These are phyloP conservation scores for Drosophila parvula DNA, from an alignment of 1,140 invertebrate species.

Conservation along the genomic window DNA sequence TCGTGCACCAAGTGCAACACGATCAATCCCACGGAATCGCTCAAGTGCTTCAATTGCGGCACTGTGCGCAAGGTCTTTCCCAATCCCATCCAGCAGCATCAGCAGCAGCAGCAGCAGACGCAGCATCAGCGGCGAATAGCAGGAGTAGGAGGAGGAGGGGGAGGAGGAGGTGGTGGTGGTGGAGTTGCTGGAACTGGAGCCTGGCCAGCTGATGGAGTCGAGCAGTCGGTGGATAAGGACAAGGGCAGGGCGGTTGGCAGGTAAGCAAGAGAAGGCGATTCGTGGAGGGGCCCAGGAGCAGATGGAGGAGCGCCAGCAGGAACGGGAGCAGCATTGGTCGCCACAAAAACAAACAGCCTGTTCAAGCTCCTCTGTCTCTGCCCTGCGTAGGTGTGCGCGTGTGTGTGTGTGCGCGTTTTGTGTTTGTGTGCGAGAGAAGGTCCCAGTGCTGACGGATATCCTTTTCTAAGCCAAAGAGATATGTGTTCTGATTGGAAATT, in stretches of 20 bases:
- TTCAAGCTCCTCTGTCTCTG: slow-evolving; percentile 10
- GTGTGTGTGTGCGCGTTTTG: slow-evolving; percentile 11
- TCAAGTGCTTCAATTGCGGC: slow-evolving; percentile 92
- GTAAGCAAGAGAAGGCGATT: slow-evolving; percentile 4
- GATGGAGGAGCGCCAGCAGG: slow-evolving; percentile 12
- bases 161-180: slow-evolving; percentile 3
- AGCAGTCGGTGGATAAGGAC: slow-evolving; percentile 15
- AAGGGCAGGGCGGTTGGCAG: slow-evolving; percentile 34
- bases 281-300: slow-evolving; percentile 9
- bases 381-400: slow-evolving; percentile 8
- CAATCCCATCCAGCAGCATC: slow-evolving; percentile 54
- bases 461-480: slow-evolving; percentile 3
- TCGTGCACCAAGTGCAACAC: slow-evolving; percentile 93
- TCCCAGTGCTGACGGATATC: slow-evolving; percentile 15
- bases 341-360: slow-evolving; percentile 42
- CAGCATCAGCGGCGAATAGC: slow-evolving; percentile 40
- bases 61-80: slow-evolving; percentile 85
- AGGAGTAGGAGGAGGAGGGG: slow-evolving; percentile 27
- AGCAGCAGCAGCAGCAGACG: slow-evolving; percentile 32
- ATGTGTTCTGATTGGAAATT: background rate
- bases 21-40: slow-evolving; percentile 93
- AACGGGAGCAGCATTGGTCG: slow-evolving; percentile 20
- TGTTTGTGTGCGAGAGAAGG: slow-evolving; percentile 8
- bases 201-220: slow-evolving; percentile 16
- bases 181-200: slow-evolving; percentile 10